Evolutionary conservation across 2,888 invertebrate species (phyloP), one percentile per base, ranked within the genome.

Genomic region (Apotomis betuletana): DNA sequence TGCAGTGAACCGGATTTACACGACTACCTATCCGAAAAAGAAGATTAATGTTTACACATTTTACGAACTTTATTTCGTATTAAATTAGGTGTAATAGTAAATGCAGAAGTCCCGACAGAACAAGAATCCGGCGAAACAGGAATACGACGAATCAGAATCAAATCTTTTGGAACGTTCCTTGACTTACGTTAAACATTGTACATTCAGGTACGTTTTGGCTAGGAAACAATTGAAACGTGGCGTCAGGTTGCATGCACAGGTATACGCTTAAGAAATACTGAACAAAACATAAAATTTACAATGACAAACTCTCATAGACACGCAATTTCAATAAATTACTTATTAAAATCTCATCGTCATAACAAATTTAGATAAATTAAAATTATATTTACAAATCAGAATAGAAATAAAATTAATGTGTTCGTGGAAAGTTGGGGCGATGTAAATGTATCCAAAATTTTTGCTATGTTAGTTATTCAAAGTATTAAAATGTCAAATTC

Each of bases 231-330:
- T 49, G 71, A 67, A 4, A 58, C 44, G 51, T 38, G 65, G 46
- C 44, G 59, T 59, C 12, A 49, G 60, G 70, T 70, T 70, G 65
- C 65, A 70, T 71, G 73, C 74, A 76, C 72, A 74, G 69, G 54
- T 90, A 90, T 90, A 87, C 83, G 85, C 90, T 90, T 91, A 92
- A 81, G 85, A 86, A 91, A 91, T 92, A 91, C 90, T 89, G 91
- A 92, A 92, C 91, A 89, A 90, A 92, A 91, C 87, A 91, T 91
- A 92, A 89, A 91, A 91, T 92, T 90, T 92, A 91, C 90, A 90
- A 81, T 84, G 83, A 85, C 85, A 89, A 90, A 88, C 87, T 83
- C 83, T 84, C 81, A 81, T 84, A 82, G 75, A 81, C 83, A 85
- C 77, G 79, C 82, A 80, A 76, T 78, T 83, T 83, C 78, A 84